A percentile compares a stretch with the other conserved stretches of the same genome.
Conservation (phyloP, 2,797 vertebrate genomes). For the Enteromius viviparus region DNA sequence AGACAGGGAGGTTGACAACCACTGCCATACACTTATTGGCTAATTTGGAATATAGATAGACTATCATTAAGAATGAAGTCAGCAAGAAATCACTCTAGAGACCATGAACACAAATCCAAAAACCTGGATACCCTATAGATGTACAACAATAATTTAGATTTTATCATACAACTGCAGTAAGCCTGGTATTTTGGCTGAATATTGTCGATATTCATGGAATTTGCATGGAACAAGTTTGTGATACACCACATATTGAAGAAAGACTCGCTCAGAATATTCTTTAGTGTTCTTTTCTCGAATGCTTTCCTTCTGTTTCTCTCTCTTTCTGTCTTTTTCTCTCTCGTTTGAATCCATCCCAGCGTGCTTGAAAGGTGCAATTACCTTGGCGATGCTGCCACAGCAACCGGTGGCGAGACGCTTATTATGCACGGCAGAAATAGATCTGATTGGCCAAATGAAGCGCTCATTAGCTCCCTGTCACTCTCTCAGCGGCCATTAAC, state of each 20-base stretch:
- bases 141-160: background rate
- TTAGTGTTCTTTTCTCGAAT: background rate
- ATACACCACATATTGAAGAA: background rate
- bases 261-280: background rate
- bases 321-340: conserved; percentile 37
- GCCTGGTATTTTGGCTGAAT: background rate
- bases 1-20: background rate
- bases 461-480: conserved; percentile 67
- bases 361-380: conserved; percentile 65
- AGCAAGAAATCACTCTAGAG: background rate
- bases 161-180: background rate
- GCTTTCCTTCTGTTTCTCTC: conserved; percentile 24
- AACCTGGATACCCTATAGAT: background rate
- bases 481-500: conserved; percentile 69
- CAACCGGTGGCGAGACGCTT: conserved; percentile 59
- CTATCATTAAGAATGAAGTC: background rate
- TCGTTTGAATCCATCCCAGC: conserved; percentile 28
- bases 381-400: conserved; percentile 58
- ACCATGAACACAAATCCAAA: background rate
- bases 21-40: background rate
- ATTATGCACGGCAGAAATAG: conserved; percentile 63
- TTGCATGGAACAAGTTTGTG: background rate
- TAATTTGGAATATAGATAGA: background rate
- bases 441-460: conserved; percentile 69
- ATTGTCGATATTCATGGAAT: background rate